Percentiles rank a stretch among this genome's conserved stretches.
These are phyloP conservation scores for Macroramphosus scolopax DNA, from an alignment of 2,797 vertebrate genomes.

Conservation along the genomic window DNA sequence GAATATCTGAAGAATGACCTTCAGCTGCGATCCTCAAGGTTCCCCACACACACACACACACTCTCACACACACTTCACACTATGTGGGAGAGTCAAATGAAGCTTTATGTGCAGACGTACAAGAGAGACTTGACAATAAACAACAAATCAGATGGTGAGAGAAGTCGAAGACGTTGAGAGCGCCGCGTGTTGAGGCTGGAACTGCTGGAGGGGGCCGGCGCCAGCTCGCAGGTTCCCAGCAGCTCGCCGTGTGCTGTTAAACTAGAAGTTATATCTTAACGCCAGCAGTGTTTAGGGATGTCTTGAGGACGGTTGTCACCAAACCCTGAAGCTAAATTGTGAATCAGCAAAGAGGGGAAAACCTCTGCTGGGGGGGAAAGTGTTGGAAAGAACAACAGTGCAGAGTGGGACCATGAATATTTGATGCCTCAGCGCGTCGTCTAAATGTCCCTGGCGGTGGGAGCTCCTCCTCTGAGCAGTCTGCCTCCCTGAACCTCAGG, in stretches of 20 bases:
- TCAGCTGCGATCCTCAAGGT: too few species aligned
- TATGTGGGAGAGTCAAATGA: constrained; percentile 53
- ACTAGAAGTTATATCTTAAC: constrained; percentile 29
- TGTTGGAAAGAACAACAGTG: constrained; percentile 56
- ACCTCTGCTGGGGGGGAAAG: too few species aligned
- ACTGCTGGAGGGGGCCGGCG: constrained; percentile 9
- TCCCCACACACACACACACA: too few species aligned
- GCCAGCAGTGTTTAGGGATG: constrained; percentile 27
- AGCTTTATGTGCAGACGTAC: constrained; percentile 57
- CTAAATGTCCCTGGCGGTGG: constrained; percentile 59
- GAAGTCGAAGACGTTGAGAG: constrained; percentile 68
- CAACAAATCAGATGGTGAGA: constrained; percentile 70
- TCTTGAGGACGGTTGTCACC: constrained; percentile 26
- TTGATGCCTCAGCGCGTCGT: constrained; percentile 66
- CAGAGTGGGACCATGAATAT: constrained; percentile 71
- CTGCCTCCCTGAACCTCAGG: constrained; percentile 19
- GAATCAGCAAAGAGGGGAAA: constrained; percentile 33
- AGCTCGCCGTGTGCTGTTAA: constrained; percentile 21
- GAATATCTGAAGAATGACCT: too few species aligned
- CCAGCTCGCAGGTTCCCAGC: constrained; percentile 28
- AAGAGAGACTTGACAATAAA: constrained; percentile 65
- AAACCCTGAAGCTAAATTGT: constrained; percentile 53
- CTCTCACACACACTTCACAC: constrained; percentile 64
- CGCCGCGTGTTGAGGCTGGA: constrained; percentile 37
- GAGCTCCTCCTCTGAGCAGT: constrained; percentile 40